Conservation (phyloP, 2,797 vertebrate species). For the Allobates femoralis region DNA sequence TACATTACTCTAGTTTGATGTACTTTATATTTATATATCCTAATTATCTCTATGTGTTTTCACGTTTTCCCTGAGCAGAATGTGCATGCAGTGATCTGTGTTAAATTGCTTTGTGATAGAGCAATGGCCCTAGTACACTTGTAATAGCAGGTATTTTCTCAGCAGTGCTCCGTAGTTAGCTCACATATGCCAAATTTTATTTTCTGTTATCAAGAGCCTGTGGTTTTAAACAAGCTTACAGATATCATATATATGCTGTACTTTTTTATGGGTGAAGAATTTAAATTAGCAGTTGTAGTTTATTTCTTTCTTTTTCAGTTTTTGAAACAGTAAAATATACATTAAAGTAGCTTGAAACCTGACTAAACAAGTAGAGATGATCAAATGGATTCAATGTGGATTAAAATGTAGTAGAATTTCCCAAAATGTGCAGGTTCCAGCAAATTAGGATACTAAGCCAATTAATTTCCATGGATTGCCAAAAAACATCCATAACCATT, state of each 20-base stretch:
- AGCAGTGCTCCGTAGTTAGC: conserved; percentile 41
- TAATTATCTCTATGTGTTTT: conserved; percentile 55
- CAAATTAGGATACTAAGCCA: too few species aligned
- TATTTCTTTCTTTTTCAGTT: neutral
- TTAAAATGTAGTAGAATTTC: too few species aligned
- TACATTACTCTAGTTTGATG: conserved; percentile 39
- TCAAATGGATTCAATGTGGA: too few species aligned
- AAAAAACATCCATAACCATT: too few species aligned
- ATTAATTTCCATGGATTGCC: too few species aligned
- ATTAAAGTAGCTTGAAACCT: too few species aligned
- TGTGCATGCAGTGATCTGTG: conserved; percentile 50
- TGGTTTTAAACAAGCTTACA: conserved; percentile 12
- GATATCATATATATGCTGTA: conserved; percentile 9
- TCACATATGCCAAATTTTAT: conserved; percentile 30
- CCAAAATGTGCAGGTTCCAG: too few species aligned
- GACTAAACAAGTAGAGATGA: too few species aligned
- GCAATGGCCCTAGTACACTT: conserved; percentile 25
- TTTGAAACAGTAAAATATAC: neutral
- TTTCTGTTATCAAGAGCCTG: conserved; percentile 40
- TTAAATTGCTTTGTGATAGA: conserved; percentile 53
- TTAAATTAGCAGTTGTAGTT: conserved; percentile 10
- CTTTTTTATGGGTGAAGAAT: conserved; percentile 7
- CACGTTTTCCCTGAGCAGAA: conserved; percentile 36
- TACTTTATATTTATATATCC: conserved; percentile 60
- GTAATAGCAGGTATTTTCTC: conserved; percentile 52